phyloP scores from a whole-genome alignment of 35 echinoderm and acorn worm species.

The Heliocidaris erythrogramma region DNA sequence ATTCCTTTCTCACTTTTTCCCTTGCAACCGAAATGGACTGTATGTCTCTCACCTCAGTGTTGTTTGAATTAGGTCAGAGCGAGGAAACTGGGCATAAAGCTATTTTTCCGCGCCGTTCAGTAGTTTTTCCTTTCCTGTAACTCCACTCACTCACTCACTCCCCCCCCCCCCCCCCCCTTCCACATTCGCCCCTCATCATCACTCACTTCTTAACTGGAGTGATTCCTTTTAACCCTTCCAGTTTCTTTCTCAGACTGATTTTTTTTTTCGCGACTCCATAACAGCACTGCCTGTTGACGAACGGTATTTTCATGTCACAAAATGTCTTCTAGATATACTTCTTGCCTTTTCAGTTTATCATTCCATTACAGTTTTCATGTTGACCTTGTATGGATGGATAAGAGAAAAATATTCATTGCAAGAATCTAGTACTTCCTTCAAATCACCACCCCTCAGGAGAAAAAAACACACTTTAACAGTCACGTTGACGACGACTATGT shows the following conservation, averaged over 20 bases:
- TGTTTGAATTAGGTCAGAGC: slow-evolving; percentile 50
- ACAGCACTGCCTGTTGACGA: not conserved
- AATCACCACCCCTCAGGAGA: not conserved
- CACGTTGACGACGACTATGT: not conserved
- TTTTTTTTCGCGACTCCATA: not conserved
- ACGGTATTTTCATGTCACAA: not conserved
- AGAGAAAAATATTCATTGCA: not conserved
- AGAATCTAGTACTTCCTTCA: not conserved
- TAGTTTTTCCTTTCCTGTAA: not conserved
- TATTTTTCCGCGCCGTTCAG: not conserved
- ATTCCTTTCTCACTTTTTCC: slow-evolving; percentile 33
- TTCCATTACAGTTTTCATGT: not conserved
- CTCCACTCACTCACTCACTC: not conserved
- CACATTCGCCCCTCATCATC: not conserved
- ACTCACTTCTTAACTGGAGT: not conserved
- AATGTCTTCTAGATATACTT: not conserved
- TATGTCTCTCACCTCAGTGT: slow-evolving; percentile 21
- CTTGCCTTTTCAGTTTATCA: not conserved
- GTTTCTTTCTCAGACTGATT: not conserved
- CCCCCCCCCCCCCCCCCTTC: too few species aligned
- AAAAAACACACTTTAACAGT: not conserved
- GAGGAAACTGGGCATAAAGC: slow-evolving; percentile 30
- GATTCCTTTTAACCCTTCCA: not conserved
- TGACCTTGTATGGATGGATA: not conserved
- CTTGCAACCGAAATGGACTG: not conserved